Conservation (phyloP, 2,797 vertebrate species). For the Sternotherus odoratus region DNA sequence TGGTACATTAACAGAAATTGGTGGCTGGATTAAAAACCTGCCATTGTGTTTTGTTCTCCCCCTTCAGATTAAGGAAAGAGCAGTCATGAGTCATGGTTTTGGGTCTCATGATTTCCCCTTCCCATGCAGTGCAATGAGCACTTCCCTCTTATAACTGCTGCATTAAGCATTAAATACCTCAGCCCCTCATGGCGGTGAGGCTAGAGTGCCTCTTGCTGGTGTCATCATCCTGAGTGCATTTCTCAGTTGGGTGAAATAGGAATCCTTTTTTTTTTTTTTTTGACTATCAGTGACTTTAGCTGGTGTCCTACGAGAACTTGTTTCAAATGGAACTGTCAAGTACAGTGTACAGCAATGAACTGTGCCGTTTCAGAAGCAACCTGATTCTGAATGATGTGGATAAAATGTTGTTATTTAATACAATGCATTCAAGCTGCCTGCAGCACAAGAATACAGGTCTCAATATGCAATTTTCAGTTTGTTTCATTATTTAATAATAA, state of each 20-base stretch:
- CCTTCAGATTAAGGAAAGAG: not conserved
- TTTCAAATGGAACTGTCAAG: not conserved
- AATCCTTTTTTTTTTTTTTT: not conserved
- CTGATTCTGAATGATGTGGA: not conserved
- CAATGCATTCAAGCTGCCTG: not conserved
- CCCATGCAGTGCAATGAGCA: not conserved
- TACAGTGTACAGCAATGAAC: accelerated
- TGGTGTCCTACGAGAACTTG: accelerated
- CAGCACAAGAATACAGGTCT: not conserved
- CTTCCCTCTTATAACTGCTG: not conserved
- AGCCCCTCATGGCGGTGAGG: not conserved
- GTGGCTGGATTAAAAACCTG: not conserved
- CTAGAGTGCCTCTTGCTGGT: not conserved
- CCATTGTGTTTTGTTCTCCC: not conserved
- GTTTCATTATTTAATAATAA: not conserved
- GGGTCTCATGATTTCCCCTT: not conserved
- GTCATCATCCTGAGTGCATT: not conserved
- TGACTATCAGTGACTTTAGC: not conserved
- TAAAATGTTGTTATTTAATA: not conserved
- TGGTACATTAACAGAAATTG: not conserved
- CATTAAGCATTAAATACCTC: not conserved
- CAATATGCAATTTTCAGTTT: not conserved
- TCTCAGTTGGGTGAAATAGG: not conserved
- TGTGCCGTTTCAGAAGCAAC: not conserved
- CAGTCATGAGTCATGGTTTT: not conserved